Base-by-base conservation (phyloP, 2,113 vertebrate genomes). In the Formicarius rufipectus region DNA sequence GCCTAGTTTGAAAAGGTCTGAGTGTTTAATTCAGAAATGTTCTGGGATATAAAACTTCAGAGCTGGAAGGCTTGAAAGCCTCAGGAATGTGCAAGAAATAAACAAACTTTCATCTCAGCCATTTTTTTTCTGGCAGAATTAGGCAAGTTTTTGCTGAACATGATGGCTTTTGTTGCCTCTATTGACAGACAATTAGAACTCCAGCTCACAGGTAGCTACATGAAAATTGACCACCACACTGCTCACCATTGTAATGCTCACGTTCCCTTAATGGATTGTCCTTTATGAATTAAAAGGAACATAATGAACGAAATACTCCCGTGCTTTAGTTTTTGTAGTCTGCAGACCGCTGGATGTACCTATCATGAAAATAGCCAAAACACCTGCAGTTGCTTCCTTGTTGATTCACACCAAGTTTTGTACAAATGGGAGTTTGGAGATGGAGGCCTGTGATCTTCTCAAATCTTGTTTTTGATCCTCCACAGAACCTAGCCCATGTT, bases 321-420 rank as follows among this genome's bases (percentile, higher is more conserved):
- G 19, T 40, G 9, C 6, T 83, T 85, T 86, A 49, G 7, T 12
- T 90, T 72, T 60, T 28, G 27, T 49, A 37, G 14, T 80, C 44
- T 74, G 45, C 55, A 64, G 49, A 68, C 28, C 39, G 50, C 17
- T 59, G 31, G 5, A 27, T 35, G 33, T 21, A 77, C 30, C 19
- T 74, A 4, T 42, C 7, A 30, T 4, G 30, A 76, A 76, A 45
- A 52, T 3, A 83, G 17, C 11, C 42, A 62, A 67, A 52, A 47
- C 30, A 5, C 33, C 28, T 10, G 19, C 2, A 1, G 14, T 39
- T 9, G 5, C 4, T 75, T 66, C 23, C 44, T 37, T 62, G 49
- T 44, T 0, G 0, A 45, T 39, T 77, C 55, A 53, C 24, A 66
- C 3, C 22, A 66, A 1, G 1, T 27, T 23, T 60, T 42, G 35